These are phyloP conservation scores for Clarias gariepinus DNA, from an alignment of 2,113 vertebrate species.

Conservation along the genomic window DNA sequence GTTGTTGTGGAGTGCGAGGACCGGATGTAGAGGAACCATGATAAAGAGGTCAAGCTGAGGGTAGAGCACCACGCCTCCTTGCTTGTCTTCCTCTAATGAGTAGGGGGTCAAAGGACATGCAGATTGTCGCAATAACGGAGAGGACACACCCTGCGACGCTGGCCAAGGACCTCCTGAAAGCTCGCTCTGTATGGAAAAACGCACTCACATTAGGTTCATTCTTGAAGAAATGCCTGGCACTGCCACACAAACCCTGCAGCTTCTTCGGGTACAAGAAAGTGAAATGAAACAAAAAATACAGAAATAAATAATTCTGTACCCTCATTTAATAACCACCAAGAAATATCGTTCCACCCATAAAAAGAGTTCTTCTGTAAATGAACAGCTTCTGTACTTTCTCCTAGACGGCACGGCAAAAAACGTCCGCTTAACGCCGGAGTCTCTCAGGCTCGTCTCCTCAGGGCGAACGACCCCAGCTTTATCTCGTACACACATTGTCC, in stretches of 20 bases:
- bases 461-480: background rate
- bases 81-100: slow-evolving; percentile 40
- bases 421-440: background rate
- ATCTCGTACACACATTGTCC: background rate
- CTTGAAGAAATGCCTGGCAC: no score
- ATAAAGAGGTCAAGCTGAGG: slow-evolving; percentile 33
- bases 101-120: slow-evolving; percentile 27
- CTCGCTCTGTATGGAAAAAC: background rate
- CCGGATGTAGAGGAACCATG: slow-evolving; percentile 27
- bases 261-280: background rate
- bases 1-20: background rate
- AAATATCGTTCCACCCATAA: background rate
- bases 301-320: background rate
- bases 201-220: background rate
- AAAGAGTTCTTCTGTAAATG: background rate
- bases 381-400: background rate
- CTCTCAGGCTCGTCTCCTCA: background rate
- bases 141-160: slow-evolving; percentile 17
- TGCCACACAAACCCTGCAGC: background rate
- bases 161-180: background rate
- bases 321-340: background rate
- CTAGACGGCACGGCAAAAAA: background rate
- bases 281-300: background rate
- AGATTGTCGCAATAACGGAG: background rate
- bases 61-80: background rate